Conservation (phyloP, 2,797 vertebrate genomes). For the Menidia menidia region DNA sequence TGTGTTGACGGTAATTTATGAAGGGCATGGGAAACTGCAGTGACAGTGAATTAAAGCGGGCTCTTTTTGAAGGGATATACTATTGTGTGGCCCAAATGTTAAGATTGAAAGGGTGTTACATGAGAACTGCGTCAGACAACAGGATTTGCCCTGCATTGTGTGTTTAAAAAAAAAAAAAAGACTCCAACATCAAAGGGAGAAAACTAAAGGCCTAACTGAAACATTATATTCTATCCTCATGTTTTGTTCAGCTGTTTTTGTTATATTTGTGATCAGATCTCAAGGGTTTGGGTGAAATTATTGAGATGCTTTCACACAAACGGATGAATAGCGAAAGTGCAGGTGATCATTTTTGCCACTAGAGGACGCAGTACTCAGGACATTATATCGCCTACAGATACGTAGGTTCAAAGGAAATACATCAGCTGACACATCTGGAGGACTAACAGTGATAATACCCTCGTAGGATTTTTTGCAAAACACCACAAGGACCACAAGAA, state of each 20-base stretch:
- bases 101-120: slow-evolving; percentile 44
- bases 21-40: slow-evolving; percentile 71
- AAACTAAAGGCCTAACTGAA: slow-evolving; percentile 24
- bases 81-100: slow-evolving; percentile 83
- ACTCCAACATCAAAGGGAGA: slow-evolving; percentile 3
- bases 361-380: slow-evolving; percentile 45
- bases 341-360: slow-evolving; percentile 34
- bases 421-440: not conserved
- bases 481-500: not conserved
- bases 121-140: slow-evolving; percentile 42
- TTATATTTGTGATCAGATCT: not conserved
- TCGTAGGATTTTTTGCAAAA: not conserved
- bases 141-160: slow-evolving; percentile 29
- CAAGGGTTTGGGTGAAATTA: not conserved
- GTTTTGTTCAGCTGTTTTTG: not conserved
- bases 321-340: not conserved
- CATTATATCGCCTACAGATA: not conserved
- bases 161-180: not conserved
- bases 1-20: slow-evolving; percentile 41
- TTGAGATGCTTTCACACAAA: not conserved
- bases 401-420: not conserved
- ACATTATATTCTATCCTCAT: not conserved
- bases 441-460: not conserved
- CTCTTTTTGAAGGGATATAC: slow-evolving; percentile 85
- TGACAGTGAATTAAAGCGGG: slow-evolving; percentile 68